Evolutionary conservation across 2,797 vertebrate species (phyloP).

Genomic region (Hyperoplus lanceolatus): DNA sequence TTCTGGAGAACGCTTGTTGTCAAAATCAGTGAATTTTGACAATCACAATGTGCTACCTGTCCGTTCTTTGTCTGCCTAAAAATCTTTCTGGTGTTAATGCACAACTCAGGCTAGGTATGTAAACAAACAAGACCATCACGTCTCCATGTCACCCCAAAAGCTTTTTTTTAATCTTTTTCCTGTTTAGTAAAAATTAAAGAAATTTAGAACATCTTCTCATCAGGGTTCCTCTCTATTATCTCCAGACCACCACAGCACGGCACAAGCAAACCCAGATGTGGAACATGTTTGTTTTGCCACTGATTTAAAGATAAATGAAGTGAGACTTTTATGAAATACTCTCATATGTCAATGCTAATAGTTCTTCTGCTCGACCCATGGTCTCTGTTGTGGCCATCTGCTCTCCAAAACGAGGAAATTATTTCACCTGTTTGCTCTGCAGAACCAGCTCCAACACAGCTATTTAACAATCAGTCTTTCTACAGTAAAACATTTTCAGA

Average conservation of each 20-base stretch:
- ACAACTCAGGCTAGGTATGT: too few species aligned
- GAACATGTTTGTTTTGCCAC: neutral
- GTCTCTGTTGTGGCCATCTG: slow-evolving; percentile 14
- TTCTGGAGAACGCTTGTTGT: too few species aligned
- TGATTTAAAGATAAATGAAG: neutral
- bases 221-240: neutral
- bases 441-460: neutral
- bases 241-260: neutral
- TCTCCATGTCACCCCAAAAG: too few species aligned
- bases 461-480: neutral
- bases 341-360: neutral
- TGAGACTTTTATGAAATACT: neutral
- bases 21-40: too few species aligned
- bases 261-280: neutral
- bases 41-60: too few species aligned
- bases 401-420: neutral
- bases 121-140: too few species aligned
- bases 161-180: too few species aligned
- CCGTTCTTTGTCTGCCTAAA: too few species aligned
- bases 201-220: neutral
- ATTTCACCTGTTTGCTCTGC: neutral
- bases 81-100: too few species aligned
- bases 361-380: slow-evolving; percentile 11
- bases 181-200: too few species aligned
- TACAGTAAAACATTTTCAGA: neutral